These are phyloP conservation scores for Microcebus ravelobensis DNA, from an alignment of 2,113 vertebrate genomes.

Conservation along the genomic window DNA sequence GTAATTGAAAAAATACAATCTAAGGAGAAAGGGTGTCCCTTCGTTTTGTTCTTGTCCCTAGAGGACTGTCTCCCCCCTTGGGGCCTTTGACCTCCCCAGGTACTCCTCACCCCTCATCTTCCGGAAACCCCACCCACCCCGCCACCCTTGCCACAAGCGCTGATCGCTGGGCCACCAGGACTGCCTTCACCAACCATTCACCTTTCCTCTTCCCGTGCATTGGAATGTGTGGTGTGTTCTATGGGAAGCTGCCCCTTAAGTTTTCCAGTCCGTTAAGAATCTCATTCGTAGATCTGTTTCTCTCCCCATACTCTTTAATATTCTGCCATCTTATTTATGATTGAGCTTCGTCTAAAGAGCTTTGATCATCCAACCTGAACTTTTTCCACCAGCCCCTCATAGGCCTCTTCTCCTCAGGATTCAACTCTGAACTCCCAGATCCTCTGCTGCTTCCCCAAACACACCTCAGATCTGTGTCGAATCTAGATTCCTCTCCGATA, in stretches of 20 bases:
- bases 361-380: not conserved
- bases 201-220: not conserved
- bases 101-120: not conserved
- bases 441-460: not conserved
- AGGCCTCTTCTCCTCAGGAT: not conserved
- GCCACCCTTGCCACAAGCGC: too few relatives aligned
- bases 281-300: not conserved
- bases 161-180: too few relatives aligned
- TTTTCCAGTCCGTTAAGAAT: not conserved
- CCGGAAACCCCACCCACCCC: too few relatives aligned
- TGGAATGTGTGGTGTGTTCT: not conserved
- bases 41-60: not conserved
- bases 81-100: too few relatives aligned
- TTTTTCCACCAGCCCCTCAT: accelerated
- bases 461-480: not conserved
- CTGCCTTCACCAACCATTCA: too few relatives aligned
- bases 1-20: not conserved
- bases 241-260: accelerated
- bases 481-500: not conserved
- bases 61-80: not conserved
- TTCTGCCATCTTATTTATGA: not conserved
- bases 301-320: accelerated
- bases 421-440: not conserved
- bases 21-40: not conserved
- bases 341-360: not conserved